phyloP scores from a whole-genome alignment of 2,797 vertebrate species.

The Aulostomus chinensis region DNA sequence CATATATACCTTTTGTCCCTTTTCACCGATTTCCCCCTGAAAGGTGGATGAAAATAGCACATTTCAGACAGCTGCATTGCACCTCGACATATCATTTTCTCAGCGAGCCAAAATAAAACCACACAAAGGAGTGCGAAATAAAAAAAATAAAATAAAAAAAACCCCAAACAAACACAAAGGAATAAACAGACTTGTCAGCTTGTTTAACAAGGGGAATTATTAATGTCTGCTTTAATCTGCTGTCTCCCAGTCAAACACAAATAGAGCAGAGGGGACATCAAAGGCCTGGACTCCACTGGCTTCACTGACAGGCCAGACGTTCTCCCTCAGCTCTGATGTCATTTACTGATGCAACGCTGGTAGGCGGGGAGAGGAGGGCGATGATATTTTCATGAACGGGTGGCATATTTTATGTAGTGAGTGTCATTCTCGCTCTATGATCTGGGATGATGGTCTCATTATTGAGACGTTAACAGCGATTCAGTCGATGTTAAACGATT shows the following conservation, averaged over 20 bases:
- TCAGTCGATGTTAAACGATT: no score
- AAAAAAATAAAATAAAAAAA: no score
- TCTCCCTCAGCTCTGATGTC: slow-evolving; percentile 56
- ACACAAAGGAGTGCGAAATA: slow-evolving; percentile 32
- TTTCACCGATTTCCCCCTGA: slow-evolving; percentile 86
- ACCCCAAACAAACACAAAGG: slow-evolving; percentile 4
- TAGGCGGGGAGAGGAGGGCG: slow-evolving; percentile 23
- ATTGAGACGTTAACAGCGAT: slow-evolving; percentile 3
- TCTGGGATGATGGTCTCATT: slow-evolving; percentile 11
- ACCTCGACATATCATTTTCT: slow-evolving; percentile 8
- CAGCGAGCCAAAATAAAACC: slow-evolving; percentile 30
- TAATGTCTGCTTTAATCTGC: slow-evolving; percentile 68
- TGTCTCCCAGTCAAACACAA: slow-evolving; percentile 60
- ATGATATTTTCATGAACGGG: slow-evolving; percentile 47
- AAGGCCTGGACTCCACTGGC: slow-evolving; percentile 54
- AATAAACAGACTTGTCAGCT: slow-evolving; percentile 26
- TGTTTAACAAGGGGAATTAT: slow-evolving; percentile 70
- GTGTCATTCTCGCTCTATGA: slow-evolving; percentile 28
- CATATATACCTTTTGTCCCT: slow-evolving; percentile 93
- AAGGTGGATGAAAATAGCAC: slow-evolving; percentile 14
- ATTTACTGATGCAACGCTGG: slow-evolving; percentile 50
- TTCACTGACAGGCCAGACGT: slow-evolving; percentile 66
- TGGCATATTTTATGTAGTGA: slow-evolving; percentile 35
- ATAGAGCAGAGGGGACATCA: slow-evolving; percentile 70
- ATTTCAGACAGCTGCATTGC: slow-evolving; percentile 5